These are phyloP conservation scores for Lophotriccus pileatus DNA, from an alignment of 2,797 vertebrate species.

Conservation along the genomic window DNA sequence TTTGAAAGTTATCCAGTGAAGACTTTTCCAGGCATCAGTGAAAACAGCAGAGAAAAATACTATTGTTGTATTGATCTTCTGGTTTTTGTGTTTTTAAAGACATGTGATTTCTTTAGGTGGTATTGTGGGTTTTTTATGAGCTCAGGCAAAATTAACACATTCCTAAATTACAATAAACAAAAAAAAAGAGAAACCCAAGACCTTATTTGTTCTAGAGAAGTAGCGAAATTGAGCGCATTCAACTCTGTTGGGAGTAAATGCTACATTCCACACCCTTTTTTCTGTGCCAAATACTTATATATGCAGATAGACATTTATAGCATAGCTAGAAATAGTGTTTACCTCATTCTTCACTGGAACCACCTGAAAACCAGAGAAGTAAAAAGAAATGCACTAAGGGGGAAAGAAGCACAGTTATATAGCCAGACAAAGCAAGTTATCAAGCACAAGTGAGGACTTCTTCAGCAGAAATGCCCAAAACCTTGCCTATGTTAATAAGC, in stretches of 20 bases:
- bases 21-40: not conserved
- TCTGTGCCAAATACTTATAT: not conserved
- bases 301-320: not conserved
- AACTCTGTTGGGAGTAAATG: not conserved
- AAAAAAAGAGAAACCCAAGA: not conserved
- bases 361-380: slow-evolving; percentile 1
- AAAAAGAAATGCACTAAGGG: not conserved
- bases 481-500: not conserved
- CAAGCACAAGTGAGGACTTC: not conserved
- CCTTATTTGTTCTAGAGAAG: not conserved
- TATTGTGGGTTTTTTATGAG: not conserved
- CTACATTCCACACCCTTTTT: not conserved
- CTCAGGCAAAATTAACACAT: not conserved
- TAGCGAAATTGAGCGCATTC: not conserved
- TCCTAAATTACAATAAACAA: not conserved
- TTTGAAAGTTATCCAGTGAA: not conserved
- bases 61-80: not conserved
- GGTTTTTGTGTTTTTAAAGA: not conserved
- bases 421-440: not conserved
- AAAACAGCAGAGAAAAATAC: not conserved
- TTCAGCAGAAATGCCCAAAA: not conserved
- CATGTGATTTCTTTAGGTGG: not conserved
- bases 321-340: slow-evolving; percentile 11
- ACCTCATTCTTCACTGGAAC: slow-evolving; percentile 21
- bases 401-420: not conserved